Evolutionary conservation across 1,140 invertebrate genomes (phyloP).

Genomic region (Brachionus sp.): DNA sequence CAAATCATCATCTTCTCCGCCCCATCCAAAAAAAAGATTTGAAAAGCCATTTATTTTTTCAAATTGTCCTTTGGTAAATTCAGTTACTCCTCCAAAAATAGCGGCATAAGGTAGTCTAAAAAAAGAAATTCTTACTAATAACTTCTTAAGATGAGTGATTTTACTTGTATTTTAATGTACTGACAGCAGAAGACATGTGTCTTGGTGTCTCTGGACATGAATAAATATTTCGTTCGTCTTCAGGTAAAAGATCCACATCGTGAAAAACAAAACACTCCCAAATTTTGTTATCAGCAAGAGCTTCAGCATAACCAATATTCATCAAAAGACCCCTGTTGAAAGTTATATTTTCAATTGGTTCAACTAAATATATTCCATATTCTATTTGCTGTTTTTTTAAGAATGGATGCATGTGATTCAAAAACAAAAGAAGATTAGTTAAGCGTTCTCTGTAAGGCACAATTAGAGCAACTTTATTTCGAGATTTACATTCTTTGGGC

Average conservation of each 20-base stretch:
- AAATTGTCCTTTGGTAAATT: constrained; percentile 47
- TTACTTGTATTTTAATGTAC: constrained; percentile 43
- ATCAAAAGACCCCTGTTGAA: constrained; percentile 74
- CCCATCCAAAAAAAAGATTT: constrained; percentile 48
- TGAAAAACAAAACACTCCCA: constrained; percentile 57
- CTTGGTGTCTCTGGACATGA: constrained; percentile 51
- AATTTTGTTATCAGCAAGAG: constrained; percentile 51
- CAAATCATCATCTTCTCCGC: constrained; percentile 46
- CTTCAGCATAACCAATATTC: constrained; percentile 87
- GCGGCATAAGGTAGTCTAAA: constrained; percentile 45
- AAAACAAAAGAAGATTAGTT: constrained; percentile 55
- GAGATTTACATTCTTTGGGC: constrained; percentile 70
- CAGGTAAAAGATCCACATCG: constrained; percentile 50
- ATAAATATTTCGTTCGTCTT: constrained; percentile 49
- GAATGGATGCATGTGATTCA: constrained; percentile 55
- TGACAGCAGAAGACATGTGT: constrained; percentile 32
- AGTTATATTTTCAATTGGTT: constrained; percentile 64
- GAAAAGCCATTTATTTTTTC: constrained; percentile 47
- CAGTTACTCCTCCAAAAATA: constrained; percentile 48
- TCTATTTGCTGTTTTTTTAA: constrained; percentile 53
- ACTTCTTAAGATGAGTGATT: background rate
- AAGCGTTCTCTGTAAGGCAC: constrained; percentile 58
- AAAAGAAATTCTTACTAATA: background rate
- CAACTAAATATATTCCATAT: constrained; percentile 55
- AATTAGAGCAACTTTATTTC: constrained; percentile 63